Evolutionary conservation across 1,140 invertebrate genomes (phyloP), one percentile per base, ranked within the genome.

Genomic region (Bursaphelenchus mucronatus): DNA sequence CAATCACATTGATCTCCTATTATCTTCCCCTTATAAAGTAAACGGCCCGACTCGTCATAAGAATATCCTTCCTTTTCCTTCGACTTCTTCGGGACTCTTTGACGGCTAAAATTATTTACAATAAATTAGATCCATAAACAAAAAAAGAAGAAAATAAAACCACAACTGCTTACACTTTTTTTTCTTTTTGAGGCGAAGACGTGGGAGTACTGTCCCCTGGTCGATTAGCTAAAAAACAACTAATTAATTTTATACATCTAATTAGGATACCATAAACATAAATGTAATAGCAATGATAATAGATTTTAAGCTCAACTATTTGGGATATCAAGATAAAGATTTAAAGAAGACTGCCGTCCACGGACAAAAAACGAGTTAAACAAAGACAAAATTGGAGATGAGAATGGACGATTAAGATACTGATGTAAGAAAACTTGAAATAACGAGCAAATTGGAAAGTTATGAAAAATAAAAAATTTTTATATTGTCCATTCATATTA

Each of bases 1-100:
- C 69, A 71, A 54, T 71, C 69, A 45, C 69, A 71, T n/a, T 72
- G 45, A 41, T 71, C 69, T 47, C 66, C 55, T 17, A 44, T 44
- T 30, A 59, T n/a, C 54, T 1, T n/a, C 13, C 39, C 30, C 13
- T n/a, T 55, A n/a, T n/a, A 44, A 30, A 30, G 19, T 55, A 15
- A 13, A n/a, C 54, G n/a, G 54, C 13, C 13, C 13, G 13, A n/a
- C 54, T 1, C 30, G 13, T 15, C 54, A 4, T 55, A 15, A n/a
- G 39, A n/a, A 15, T n/a, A 39, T 45, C 57, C 57, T 4, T 50
- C 15, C 11, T 59, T 13, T 30, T 59, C 40, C 6, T 59, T 39
- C 3, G 19, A 46, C 13, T 44, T 59, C 41, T 44, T 17, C 41
- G 57, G 57, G 40, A 3, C 19, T 49, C 13, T 49, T 49, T 1